Base-by-base conservation (phyloP, 2,113 vertebrate species). In the Barbus barbus region DNA sequence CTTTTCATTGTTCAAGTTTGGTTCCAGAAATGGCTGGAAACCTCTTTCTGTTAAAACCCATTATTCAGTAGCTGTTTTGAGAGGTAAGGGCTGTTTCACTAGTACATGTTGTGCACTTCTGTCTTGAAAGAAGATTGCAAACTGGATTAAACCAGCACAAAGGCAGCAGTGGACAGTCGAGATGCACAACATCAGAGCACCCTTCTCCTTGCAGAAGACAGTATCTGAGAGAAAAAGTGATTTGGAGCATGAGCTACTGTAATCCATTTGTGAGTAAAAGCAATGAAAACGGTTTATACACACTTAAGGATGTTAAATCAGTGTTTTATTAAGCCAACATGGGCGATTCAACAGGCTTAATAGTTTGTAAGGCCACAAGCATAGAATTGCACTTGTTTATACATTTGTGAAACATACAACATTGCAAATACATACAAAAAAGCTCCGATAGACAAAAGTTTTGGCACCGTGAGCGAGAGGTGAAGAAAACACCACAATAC, bases 291-390 rank as follows among this genome's bases (percentile, higher is more conserved):
- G 0, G 2, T 51, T 51, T 51, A 51, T 48, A 48, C 1, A 48
- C 48, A 51, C 48, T 51, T 20, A 9, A 77, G 1, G 13, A 85
- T 69, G 78, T 87, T 87, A 71, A 74, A 85, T 89, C 20, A 1
- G 5, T 85, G 91, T 86, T 80, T 93, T 91, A 92, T 91, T 93
- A 44, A 91, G 90, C 78, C 85, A 90, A 90, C 51, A 26, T 56
- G 18, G 60, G 73, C 85, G 82, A 33, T 67, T 58, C 71, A 76
- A 78, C n/a, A 73, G 51, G 41, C 41, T 83, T 83, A 82, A 75
- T 7, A n/a, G 74, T 51, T 46, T 61, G 24, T 12, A 85, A 69
- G 84, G 78, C 22, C 67, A 88, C 76, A 82, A 20, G 48, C 84
- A 86, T 80, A 90, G 36, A 91, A 87, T 83, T 88, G 86, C 86